Conservation (phyloP, 2,888 invertebrate genomes). For the Eucera pruinosa region DNA sequence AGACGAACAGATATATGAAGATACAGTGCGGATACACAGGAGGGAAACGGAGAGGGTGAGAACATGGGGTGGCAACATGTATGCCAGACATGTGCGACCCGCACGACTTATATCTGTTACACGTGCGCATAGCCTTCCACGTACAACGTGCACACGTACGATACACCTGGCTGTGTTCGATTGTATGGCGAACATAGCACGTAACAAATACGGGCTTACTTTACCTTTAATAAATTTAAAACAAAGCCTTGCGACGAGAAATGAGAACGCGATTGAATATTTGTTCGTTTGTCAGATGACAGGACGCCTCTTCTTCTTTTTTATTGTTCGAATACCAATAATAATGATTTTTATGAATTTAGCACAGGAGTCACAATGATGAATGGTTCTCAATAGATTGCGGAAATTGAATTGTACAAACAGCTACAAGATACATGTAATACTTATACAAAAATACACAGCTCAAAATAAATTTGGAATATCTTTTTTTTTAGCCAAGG, state of each 20-base stretch:
- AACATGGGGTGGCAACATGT: constrained; percentile 44
- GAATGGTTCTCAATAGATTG: too few species aligned
- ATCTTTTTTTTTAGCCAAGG: too few species aligned
- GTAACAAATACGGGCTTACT: constrained; percentile 23
- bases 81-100: constrained; percentile 75
- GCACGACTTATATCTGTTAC: constrained; percentile 77
- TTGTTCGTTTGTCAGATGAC: neutral
- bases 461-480: too few species aligned
- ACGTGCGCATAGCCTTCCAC: constrained; percentile 46
- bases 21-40: constrained; percentile 27
- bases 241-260: too few species aligned
- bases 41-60: constrained; percentile 19
- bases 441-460: too few species aligned
- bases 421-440: too few species aligned
- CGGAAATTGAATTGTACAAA: too few species aligned
- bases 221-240: constrained; percentile 23
- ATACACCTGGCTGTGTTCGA: constrained; percentile 14
- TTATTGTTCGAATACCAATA: too few species aligned
- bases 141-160: neutral
- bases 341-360: too few species aligned
- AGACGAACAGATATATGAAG: constrained; percentile 34
- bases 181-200: constrained; percentile 12
- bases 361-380: too few species aligned
- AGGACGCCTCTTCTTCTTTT: neutral
- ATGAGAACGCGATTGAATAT: constrained; percentile 13